A percentile compares a stretch with the other conserved stretches of the same genome.
Conservation (phyloP, 2,113 vertebrate genomes). For the Aegithalos caudatus region DNA sequence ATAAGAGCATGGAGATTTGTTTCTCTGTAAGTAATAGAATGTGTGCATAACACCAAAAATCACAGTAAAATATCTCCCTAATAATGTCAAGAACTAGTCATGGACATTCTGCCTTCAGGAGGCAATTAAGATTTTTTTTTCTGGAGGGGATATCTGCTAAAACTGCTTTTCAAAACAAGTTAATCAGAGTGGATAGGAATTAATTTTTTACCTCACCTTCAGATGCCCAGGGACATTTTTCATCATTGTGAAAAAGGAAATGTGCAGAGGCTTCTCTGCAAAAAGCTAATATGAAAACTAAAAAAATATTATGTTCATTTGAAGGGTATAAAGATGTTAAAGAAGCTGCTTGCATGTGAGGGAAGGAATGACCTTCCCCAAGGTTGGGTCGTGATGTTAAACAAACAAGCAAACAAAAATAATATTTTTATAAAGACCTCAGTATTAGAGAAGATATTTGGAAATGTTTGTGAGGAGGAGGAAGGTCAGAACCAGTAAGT, state of each 20-base stretch:
- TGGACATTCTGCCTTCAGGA: not conserved
- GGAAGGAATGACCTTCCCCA: not conserved
- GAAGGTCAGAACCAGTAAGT: not conserved
- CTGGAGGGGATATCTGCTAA: not conserved
- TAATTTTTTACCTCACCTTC: not conserved
- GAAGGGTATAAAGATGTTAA: not conserved
- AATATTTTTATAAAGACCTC: not conserved
- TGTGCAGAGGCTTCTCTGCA: not conserved
- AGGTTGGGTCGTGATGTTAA: not conserved
- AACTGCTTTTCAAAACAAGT: conserved; percentile 10
- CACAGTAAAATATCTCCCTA: not conserved
- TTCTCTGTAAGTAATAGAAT: not conserved
- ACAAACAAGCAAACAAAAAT: not conserved
- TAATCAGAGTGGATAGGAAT: conserved; percentile 21
- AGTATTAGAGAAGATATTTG: not conserved
- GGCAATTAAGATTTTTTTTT: conserved; percentile 13
- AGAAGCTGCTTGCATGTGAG: not conserved
- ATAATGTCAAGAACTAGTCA: not conserved
- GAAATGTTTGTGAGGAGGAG: not conserved
- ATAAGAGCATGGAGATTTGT: not conserved
- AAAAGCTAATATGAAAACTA: not conserved
- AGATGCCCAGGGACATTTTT: not conserved
- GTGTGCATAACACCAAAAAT: not conserved
- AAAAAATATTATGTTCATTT: not conserved
- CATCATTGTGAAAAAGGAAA: not conserved